Evolutionary conservation across 2,113 vertebrate genomes (phyloP), one percentile per base, ranked within the genome.

Genomic region (Ornithorhynchus anatinus): DNA sequence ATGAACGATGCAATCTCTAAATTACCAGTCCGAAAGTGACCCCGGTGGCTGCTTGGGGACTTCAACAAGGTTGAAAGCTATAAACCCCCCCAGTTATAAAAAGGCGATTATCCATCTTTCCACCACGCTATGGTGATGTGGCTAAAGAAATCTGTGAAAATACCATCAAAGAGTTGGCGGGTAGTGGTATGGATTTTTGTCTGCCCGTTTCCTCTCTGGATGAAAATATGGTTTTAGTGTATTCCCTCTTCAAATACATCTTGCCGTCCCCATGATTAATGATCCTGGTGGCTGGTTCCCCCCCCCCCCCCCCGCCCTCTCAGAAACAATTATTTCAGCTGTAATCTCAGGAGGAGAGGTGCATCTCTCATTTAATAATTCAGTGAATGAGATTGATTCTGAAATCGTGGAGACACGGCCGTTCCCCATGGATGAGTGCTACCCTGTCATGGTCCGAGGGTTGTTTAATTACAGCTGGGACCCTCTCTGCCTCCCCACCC

Each of bases 301-400:
- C 52, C 57, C 56, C 31, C 19, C 65, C 52, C 71, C 31, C 52
- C 57, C 56, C 31, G 19, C 65, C 74, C 65, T 81, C 60, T 87
- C 53, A 59, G 74, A 71, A 79, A 61, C 79, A 84, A 88, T 84
- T 86, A 51, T 85, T 80, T 62, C 33, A 68, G 66, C 51, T 85
- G 25, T 72, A 57, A 20, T 45, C 50, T 73, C 51, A 74, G 42
- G 23, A 25, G 36, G 39, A 69, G 20, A 25, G 36, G 51, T 83
- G 72, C 51, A 84, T 60, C 68, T 56, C 63, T 42, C 27, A 35
- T 58, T 42, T 75, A 81, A 80, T 71, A 76, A 79, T 2, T 76
- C 63, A 79, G 45, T 33, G 56, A 60, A 64, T 9, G n/a, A 59
- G 27, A 66, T 59, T 36, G 10, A 84, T 72, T 81, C 36, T 51